Evolutionary conservation across 2,113 vertebrate species (phyloP).

Genomic region (Holacanthus passer): DNA sequence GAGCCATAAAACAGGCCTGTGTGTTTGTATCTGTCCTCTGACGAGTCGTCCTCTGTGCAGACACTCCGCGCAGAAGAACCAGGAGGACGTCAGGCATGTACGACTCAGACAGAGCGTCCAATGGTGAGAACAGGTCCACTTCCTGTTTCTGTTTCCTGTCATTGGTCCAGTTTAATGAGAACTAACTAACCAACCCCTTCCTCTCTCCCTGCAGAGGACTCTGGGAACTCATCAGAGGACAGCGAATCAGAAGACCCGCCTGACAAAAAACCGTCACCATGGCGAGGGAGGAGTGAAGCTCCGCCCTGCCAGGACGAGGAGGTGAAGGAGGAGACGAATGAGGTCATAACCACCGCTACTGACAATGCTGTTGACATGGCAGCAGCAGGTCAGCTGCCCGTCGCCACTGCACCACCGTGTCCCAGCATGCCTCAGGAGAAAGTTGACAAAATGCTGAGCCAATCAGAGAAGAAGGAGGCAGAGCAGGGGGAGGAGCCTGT

Average conservation of each 20-base stretch:
- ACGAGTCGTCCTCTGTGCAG: constrained; percentile 63
- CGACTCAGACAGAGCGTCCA: constrained; percentile 87
- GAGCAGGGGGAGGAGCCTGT: constrained; percentile 65
- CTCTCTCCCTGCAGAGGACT: constrained; percentile 74
- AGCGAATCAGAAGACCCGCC: constrained; percentile 81
- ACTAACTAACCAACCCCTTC: background rate
- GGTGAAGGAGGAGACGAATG: constrained; percentile 62
- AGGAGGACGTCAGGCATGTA: constrained; percentile 87
- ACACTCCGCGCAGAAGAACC: constrained; percentile 83
- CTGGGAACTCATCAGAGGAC: constrained; percentile 86
- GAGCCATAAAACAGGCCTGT: background rate
- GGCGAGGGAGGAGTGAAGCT: constrained; percentile 81
- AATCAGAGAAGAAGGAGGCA: constrained; percentile 55
- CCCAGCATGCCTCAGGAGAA: constrained; percentile 82
- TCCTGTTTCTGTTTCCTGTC: background rate
- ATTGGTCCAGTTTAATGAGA: background rate
- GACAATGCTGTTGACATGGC: background rate
- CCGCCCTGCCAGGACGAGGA: constrained; percentile 63
- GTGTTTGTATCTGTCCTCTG: background rate
- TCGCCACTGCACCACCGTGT: constrained; percentile 72
- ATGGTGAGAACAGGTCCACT: constrained; percentile 73
- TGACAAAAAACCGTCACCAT: constrained; percentile 82
- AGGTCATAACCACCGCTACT: background rate
- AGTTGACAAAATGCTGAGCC: constrained; percentile 39
- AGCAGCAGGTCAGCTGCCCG: background rate